Base-by-base conservation (phyloP, 92 coral and sea anemone species). In the Desmophyllum pertusum region DNA sequence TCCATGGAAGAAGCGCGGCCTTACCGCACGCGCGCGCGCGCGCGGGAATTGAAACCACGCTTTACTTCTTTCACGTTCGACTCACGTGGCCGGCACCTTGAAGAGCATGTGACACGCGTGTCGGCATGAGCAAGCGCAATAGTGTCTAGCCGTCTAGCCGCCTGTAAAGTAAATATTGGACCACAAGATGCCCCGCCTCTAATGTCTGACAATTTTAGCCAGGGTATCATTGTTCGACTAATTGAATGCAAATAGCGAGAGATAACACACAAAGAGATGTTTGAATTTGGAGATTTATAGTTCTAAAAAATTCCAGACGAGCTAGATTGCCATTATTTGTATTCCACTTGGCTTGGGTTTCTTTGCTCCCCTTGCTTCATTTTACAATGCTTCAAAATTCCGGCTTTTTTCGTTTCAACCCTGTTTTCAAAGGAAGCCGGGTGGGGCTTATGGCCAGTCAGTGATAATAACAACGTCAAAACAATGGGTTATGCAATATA, bases 161-260 rank as follows among this genome's bases (percentile, higher is more conserved):
- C 25, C 1, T 18, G 3, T 5, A 53, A n/a, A n/a, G n/a, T 64
- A 37, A 33, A n/a, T n/a, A 30, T 35, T 67, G 41, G 4, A 67
- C 17, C 9, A 6, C 35, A 11, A 10, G 42, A 29, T 36, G 73
- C 42, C 8, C 42, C 73, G 42, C 73, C 73, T 15, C 1, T 38
- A 36, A 17, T 67, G 73, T 67, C 73, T 67, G 45, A 38, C 40
- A 33, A n/a, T 50, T 75, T 75, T 38, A 75, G 79, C 35, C 13
- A 52, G 27, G 45, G 25, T 57, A n/a, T 7, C 3, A 18, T 75
- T 37, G 42, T 51, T 19, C 10, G 18, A 18, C 65, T 75, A 35
- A 75, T 21, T 51, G 30, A 31, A 75, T 51, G 79, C 62, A 75
- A 50, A 50, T 23, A 75, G 29, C 14, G 11, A 35, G 79, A 5